These are phyloP conservation scores for Eurosta solidaginis DNA, from an alignment of 1,140 invertebrate species.

Conservation along the genomic window DNA sequence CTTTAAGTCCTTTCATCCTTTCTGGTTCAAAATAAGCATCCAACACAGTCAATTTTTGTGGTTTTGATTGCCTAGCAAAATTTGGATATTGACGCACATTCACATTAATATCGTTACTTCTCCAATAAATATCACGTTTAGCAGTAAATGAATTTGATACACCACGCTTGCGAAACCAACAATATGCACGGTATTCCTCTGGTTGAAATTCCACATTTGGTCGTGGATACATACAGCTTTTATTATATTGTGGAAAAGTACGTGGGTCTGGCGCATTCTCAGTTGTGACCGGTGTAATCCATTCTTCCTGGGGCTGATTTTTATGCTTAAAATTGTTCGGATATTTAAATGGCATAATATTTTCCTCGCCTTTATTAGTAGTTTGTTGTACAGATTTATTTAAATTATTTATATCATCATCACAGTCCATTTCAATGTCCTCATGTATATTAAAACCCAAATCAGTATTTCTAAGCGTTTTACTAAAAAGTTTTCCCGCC, in stretches of 20 bases:
- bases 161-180: constrained; percentile 35
- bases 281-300: constrained; percentile 50
- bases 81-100: constrained; percentile 52
- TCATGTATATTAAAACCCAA: constrained; percentile 50
- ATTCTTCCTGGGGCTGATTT: constrained; percentile 40
- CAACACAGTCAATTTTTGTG: constrained; percentile 37
- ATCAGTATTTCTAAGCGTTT: constrained; percentile 33
- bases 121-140: constrained; percentile 43
- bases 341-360: constrained; percentile 42
- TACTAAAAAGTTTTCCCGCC: constrained; percentile 42
- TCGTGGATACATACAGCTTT: constrained; percentile 48
- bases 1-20: not conserved
- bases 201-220: constrained; percentile 48
- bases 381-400: constrained; percentile 29
- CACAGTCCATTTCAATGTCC: constrained; percentile 44
- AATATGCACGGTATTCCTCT: constrained; percentile 49
- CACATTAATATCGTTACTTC: constrained; percentile 25
- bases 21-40: constrained; percentile 38
- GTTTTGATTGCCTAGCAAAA: constrained; percentile 42
- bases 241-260: constrained; percentile 48
- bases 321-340: constrained; percentile 43
- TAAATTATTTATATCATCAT: constrained; percentile 44
- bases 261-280: constrained; percentile 43
- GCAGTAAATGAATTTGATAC: constrained; percentile 41
- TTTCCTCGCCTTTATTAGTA: constrained; percentile 45